Conservation (phyloP, 23 tunicate species). For the Phallusia fumigata region DNA sequence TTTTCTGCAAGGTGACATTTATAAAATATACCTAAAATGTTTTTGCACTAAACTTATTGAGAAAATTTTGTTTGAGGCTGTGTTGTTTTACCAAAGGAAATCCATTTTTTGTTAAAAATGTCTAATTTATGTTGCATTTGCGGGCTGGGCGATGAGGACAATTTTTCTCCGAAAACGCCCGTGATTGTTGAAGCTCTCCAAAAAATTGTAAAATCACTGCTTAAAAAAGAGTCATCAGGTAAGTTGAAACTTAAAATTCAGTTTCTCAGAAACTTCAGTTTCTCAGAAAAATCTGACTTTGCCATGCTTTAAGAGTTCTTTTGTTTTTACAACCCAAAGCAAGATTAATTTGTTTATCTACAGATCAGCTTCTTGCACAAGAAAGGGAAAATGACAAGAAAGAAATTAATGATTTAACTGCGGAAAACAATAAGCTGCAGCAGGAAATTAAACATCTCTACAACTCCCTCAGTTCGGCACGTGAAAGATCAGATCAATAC, state of each 20-base stretch:
- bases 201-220: neutral
- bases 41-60: too few relatives aligned
- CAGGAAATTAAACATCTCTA: neutral
- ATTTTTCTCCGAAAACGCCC: neutral
- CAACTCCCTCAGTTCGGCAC: neutral
- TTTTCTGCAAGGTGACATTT: too few relatives aligned
- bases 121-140: neutral
- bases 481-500: neutral
- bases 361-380: neutral
- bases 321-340: too few relatives aligned
- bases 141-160: neutral
- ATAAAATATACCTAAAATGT: too few relatives aligned
- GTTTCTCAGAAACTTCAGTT: too few relatives aligned
- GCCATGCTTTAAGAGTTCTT: too few relatives aligned
- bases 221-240: neutral
- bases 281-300: too few relatives aligned
- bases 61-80: too few relatives aligned
- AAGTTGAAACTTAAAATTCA: neutral
- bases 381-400: neutral
- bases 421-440: neutral
- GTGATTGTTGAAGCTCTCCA: neutral
- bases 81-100: too few relatives aligned
- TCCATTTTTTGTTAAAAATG: neutral
- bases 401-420: neutral
- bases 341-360: too few relatives aligned